These are phyloP conservation scores for Tubulanus polymorphus DNA, from an alignment of 2,888 invertebrate species.

Conservation along the genomic window DNA sequence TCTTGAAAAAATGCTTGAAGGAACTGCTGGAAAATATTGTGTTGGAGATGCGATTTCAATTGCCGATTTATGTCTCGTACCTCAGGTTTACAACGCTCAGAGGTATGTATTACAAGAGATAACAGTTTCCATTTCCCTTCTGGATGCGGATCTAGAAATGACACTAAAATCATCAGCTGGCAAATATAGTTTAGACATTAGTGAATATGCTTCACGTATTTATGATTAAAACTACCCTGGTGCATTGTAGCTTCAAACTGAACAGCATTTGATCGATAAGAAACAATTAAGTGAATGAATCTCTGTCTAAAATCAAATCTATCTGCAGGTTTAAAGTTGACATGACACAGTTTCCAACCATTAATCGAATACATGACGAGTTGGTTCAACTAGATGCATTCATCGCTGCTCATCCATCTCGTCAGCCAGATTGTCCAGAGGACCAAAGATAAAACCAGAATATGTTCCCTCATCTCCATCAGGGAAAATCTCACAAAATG, in stretches of 20 bases:
- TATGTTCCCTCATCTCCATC: too few relatives aligned
- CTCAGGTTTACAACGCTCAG: constrained; percentile 91
- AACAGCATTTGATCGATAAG: too few relatives aligned
- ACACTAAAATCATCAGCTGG: too few relatives aligned
- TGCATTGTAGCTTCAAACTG: too few relatives aligned
- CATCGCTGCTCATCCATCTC: constrained; percentile 82
- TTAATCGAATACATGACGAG: constrained; percentile 79
- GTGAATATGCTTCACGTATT: too few relatives aligned
- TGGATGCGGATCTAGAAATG: too few relatives aligned
- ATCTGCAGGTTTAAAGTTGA: constrained; percentile 83
- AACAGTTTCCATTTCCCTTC: too few relatives aligned
- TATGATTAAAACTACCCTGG: too few relatives aligned
- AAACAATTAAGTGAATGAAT: not conserved
- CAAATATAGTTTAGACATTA: too few relatives aligned
- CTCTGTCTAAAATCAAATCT: not conserved
- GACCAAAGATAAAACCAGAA: constrained; percentile 25
- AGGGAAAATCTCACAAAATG: too few relatives aligned
- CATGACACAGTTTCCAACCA: constrained; percentile 81
- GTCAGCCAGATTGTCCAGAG: constrained; percentile 90
- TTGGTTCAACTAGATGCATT: constrained; percentile 85
- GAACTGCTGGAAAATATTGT: constrained; percentile 73
- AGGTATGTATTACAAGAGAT: constrained; percentile 58
- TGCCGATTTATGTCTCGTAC: constrained; percentile 92
- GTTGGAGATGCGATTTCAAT: constrained; percentile 90
- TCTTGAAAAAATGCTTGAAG: constrained; percentile 78